phyloP scores from a whole-genome alignment of 1,140 invertebrate species.

The Galendromus occidentalis region DNA sequence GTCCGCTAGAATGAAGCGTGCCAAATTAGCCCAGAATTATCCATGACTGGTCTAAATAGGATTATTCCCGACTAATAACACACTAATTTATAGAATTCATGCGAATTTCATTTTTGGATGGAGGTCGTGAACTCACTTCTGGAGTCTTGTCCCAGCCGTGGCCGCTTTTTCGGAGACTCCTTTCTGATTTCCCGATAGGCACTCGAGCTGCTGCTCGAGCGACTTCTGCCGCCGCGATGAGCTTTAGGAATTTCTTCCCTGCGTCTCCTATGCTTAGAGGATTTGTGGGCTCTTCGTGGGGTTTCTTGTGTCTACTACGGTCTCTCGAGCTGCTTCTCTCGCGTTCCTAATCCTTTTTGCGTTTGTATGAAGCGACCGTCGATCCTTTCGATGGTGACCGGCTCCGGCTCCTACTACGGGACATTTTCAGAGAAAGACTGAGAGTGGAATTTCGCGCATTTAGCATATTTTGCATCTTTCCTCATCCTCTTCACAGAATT shows the following conservation, averaged over 20 bases:
- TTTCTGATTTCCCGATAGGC: neutral
- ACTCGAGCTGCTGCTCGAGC: neutral
- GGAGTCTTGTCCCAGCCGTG: neutral
- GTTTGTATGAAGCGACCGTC: neutral
- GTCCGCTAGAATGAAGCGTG: slow-evolving; percentile 8
- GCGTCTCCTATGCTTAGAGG: neutral
- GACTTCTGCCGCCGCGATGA: neutral
- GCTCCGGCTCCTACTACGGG: neutral
- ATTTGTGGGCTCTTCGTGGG: neutral
- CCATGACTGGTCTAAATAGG: neutral
- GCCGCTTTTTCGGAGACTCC: neutral
- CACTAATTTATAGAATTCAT: too few species aligned
- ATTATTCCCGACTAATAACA: too few species aligned
- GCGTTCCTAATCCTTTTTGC: neutral
- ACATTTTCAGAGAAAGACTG: neutral
- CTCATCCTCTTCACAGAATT: too few species aligned
- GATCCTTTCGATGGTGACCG: neutral
- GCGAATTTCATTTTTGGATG: too few species aligned
- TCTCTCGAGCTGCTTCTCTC: neutral
- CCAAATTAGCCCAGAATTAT: too few species aligned
- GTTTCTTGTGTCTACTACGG: neutral
- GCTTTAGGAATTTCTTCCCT: neutral
- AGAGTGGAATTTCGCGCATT: too few species aligned
- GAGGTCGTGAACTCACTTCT: neutral
- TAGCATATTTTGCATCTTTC: too few species aligned